Percentiles rank a stretch among this genome's conserved stretches.
Conservation (phyloP, 2,888 invertebrate genomes). For the Monochamus alternatus region DNA sequence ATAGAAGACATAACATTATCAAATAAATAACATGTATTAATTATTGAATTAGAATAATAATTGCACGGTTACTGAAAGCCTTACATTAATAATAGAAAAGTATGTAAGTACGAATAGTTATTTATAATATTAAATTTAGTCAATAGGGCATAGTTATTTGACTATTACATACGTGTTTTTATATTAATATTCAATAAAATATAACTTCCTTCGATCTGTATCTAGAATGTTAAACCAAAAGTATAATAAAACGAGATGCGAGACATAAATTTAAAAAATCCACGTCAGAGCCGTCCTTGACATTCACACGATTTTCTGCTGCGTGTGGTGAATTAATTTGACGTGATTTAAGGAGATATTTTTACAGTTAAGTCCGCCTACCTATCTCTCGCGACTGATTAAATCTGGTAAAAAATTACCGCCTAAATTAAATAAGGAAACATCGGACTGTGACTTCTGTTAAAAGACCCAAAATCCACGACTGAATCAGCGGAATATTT, state of each 20-base stretch:
- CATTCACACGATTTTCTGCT: constrained; percentile 15
- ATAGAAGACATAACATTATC: too few species aligned
- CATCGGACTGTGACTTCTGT: background rate
- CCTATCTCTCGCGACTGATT: constrained; percentile 5
- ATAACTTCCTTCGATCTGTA: background rate
- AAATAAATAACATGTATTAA: too few species aligned
- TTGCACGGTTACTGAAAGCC: too few species aligned
- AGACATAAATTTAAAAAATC: constrained; percentile 9
- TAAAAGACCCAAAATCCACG: background rate
- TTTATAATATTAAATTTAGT: too few species aligned
- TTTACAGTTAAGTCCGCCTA: constrained; percentile 15
- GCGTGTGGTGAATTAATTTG: constrained; percentile 7
- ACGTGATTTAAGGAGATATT: background rate
- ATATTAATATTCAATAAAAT: too few species aligned
- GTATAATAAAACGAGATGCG: background rate
- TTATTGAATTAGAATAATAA: too few species aligned
- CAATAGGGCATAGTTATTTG: too few species aligned
- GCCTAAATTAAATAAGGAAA: background rate
- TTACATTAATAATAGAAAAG: too few species aligned
- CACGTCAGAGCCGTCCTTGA: constrained; percentile 2
- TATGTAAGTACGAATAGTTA: too few species aligned
- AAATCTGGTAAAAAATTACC: background rate
- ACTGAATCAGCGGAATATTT: background rate
- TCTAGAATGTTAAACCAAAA: background rate
- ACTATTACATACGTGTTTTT: too few species aligned